Conservation (phyloP, 2,888 invertebrate genomes). For the Drosophila hamatofila region DNA sequence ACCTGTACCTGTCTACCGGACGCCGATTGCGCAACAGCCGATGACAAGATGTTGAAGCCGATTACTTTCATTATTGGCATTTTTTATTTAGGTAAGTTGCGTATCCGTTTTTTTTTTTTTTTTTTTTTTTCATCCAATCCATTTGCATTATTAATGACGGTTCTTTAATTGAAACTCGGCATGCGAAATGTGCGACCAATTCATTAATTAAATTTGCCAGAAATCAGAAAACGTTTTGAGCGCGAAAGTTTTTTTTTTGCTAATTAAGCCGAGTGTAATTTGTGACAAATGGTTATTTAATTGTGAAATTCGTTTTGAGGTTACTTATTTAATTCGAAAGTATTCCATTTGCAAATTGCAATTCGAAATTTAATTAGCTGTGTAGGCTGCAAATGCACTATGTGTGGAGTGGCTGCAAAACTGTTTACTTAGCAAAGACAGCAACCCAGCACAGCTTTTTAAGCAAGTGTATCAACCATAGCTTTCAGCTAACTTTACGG, state of each 20-base stretch:
- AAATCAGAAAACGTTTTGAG: conserved; percentile 40
- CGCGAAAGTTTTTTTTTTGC: conserved; percentile 20
- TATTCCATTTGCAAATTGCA: conserved; percentile 16
- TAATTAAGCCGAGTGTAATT: conserved; percentile 39
- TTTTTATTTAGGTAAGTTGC: conserved; percentile 81
- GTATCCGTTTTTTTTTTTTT: background rate
- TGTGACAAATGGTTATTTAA: conserved; percentile 32
- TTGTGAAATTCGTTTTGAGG: conserved; percentile 11
- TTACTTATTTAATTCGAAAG: conserved; percentile 6
- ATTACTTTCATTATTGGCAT: conserved; percentile 78
- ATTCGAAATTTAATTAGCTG: conserved; percentile 18
- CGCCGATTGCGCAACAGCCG: conserved; percentile 61
- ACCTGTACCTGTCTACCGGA: conserved; percentile 21
- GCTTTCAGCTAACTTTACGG: background rate
- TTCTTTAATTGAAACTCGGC: conserved; percentile 62
- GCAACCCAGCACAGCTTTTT: background rate
- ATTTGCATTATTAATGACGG: conserved; percentile 55
- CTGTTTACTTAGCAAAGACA: background rate
- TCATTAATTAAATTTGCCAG: conserved; percentile 61
- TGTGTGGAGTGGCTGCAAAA: background rate
- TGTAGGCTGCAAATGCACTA: conserved; percentile 7
- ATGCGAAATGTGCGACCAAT: conserved; percentile 44
- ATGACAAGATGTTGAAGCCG: conserved; percentile 79
- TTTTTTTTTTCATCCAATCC: background rate
- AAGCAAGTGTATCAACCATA: background rate